These are phyloP conservation scores for Mya arenaria DNA, from an alignment of 1,140 invertebrate genomes.

Conservation along the genomic window DNA sequence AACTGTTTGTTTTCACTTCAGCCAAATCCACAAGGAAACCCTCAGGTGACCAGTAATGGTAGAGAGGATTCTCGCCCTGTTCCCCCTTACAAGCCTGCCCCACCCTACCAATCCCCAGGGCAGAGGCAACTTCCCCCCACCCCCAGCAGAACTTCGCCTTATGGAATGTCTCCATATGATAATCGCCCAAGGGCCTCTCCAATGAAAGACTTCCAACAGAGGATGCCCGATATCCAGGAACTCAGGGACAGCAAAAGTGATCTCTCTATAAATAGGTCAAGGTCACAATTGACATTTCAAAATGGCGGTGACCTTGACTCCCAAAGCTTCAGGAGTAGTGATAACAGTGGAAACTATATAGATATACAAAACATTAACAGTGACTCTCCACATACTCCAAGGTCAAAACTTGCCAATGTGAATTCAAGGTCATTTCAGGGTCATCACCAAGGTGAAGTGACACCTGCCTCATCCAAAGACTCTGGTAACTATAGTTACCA, in stretches of 20 bases:
- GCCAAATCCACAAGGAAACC: slow-evolving; percentile 34
- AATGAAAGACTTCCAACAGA: slow-evolving; percentile 41
- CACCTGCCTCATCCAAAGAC: slow-evolving; percentile 48
- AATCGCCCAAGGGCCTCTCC: slow-evolving; percentile 57
- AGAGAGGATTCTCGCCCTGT: slow-evolving; percentile 46
- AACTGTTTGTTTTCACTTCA: slow-evolving; percentile 46
- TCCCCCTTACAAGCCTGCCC: slow-evolving; percentile 70
- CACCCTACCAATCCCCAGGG: slow-evolving; percentile 43
- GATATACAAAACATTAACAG: slow-evolving; percentile 27
- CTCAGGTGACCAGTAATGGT: background rate
- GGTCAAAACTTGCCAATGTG: slow-evolving; percentile 42
- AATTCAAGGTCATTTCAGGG: slow-evolving; percentile 41
- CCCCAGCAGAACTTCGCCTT: slow-evolving; percentile 62
- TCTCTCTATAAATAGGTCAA: slow-evolving; percentile 34
- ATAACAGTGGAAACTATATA: slow-evolving; percentile 19
- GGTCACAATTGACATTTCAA: slow-evolving; percentile 25
- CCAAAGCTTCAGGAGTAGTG: slow-evolving; percentile 30
- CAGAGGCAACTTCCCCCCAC: slow-evolving; percentile 60
- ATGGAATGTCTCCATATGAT: slow-evolving; percentile 61
- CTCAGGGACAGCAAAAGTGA: slow-evolving; percentile 42
- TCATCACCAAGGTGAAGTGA: slow-evolving; percentile 43
- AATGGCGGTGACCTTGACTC: slow-evolving; percentile 31
- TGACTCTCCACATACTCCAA: slow-evolving; percentile 43
- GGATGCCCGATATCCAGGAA: slow-evolving; percentile 55
- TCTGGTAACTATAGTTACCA: slow-evolving; percentile 57